A percentile compares a stretch with the other conserved stretches of the same genome.
These are phyloP conservation scores for Stenurella melanura DNA, from an alignment of 2,888 invertebrate genomes.

Conservation along the genomic window DNA sequence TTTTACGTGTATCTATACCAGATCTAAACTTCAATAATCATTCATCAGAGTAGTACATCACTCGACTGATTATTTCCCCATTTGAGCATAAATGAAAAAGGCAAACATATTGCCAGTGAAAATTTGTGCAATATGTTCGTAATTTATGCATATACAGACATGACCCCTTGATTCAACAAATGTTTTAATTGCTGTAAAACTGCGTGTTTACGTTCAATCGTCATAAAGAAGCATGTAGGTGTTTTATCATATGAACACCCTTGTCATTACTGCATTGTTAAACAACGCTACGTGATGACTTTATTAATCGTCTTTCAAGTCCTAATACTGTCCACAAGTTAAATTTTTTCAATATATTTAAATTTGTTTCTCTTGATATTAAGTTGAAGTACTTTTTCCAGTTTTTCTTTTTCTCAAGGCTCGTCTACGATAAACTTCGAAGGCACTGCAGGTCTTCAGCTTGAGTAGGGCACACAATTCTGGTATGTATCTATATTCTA, in stretches of 20 bases:
- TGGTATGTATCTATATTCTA: too few relatives aligned
- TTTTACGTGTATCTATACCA: too few relatives aligned
- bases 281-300: neutral
- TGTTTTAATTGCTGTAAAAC: slow-evolving; percentile 16
- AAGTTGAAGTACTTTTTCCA: too few relatives aligned
- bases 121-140: neutral
- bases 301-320: neutral
- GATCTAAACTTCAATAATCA: neutral
- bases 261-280: neutral
- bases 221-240: neutral
- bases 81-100: neutral
- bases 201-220: slow-evolving; percentile 11
- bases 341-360: too few relatives aligned
- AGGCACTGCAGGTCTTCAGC: too few relatives aligned
- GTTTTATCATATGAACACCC: neutral
- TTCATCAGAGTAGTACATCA: neutral
- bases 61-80: neutral
- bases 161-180: neutral
- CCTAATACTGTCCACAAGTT: neutral
- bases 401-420: too few relatives aligned
- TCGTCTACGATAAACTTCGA: too few relatives aligned
- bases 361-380: too few relatives aligned
- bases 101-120: neutral
- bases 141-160: neutral
- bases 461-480: too few relatives aligned